Evolutionary conservation across 2,113 vertebrate species (phyloP), one percentile per base, ranked within the genome.

Genomic region (Mormyrus iriodes): DNA sequence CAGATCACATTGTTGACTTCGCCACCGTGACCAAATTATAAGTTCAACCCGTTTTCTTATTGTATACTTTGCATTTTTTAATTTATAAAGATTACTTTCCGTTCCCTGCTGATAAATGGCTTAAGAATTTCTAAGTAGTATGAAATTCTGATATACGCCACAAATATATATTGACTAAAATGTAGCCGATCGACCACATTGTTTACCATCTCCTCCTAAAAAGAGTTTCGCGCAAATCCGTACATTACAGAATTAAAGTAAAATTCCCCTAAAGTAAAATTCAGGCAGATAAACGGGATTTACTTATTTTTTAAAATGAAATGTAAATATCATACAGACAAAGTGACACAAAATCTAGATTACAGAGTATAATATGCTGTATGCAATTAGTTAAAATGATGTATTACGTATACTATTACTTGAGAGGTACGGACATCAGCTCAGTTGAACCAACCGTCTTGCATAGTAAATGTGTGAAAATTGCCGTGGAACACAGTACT

Each of bases 401-500:
- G 52, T 27, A 85, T 51, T 85, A 52, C 39, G 48, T 46, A 52
- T 85, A 24, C 24, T 53, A 86, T 52, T 87, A 42, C 83, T 85
- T 61, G 31, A 21, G 76, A 17, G 1, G 51, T 58, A 3, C 31
- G n/a, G 51, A 79, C 88, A 90, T 89, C 86, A 65, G 86, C 90
- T 90, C 90, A 65, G 69, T 73, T 88, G 91, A 89, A 89, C 69
- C 76, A 84, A 84, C 21, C 19, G 65, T 90, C 88, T 55, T 89
- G 87, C 91, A 82, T 73, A 86, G 89, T 86, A 88, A 86, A 91
- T 91, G 90, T 90, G 61, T 89, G 3, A 42, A 89, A 93, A 94
- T 92, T 91, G 92, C 92, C 84, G 90, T 92, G 91, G 91, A 21
- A 27, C 89, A 90, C 90, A 89, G 88, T 92, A 92, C 93, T 93